A percentile compares a stretch with the other conserved stretches of the same genome.
Evolutionary conservation across 2,888 invertebrate species (phyloP).

Genomic region (Branchipolynoe longqiensis): DNA sequence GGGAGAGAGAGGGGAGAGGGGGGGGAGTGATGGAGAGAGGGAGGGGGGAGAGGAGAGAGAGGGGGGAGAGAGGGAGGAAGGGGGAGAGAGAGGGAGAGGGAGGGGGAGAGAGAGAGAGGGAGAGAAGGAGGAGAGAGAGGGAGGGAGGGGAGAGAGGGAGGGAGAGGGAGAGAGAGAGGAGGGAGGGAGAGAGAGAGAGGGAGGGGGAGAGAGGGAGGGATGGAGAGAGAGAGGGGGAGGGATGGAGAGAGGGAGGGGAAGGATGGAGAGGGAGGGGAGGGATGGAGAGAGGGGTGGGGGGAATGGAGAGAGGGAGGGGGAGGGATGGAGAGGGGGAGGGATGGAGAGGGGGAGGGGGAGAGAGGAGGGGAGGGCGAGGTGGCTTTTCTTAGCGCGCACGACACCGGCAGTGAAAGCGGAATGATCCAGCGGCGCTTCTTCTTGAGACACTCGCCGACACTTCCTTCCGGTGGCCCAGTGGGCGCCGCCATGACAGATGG

Average conservation of each 20-base stretch:
- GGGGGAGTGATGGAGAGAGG: background rate
- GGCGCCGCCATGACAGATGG: constrained; percentile 26
- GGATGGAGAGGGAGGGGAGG: background rate
- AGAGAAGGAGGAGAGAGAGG: background rate
- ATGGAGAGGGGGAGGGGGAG: background rate
- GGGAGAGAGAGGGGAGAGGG: background rate
- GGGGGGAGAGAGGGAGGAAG: background rate
- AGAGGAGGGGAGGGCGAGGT: background rate
- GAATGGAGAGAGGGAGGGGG: background rate
- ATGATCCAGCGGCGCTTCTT: constrained; percentile 22
- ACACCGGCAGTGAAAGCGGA: background rate
- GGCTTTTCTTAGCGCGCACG: constrained; percentile 1
- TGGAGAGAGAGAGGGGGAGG: background rate
- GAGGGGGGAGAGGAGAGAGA: background rate
- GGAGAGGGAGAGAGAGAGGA: background rate
- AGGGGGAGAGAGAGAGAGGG: constrained; percentile 13
- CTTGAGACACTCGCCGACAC: constrained; percentile 12
- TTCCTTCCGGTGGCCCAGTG: background rate
- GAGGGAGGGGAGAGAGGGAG: background rate
- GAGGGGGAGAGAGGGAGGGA: background rate
- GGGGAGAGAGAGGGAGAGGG: background rate
- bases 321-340: background rate
- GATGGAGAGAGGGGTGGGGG: background rate
- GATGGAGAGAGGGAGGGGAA: background rate
- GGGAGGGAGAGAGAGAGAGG: background rate